phyloP scores from a whole-genome alignment of 2,113 vertebrate species.

The Sturnira hondurensis region DNA sequence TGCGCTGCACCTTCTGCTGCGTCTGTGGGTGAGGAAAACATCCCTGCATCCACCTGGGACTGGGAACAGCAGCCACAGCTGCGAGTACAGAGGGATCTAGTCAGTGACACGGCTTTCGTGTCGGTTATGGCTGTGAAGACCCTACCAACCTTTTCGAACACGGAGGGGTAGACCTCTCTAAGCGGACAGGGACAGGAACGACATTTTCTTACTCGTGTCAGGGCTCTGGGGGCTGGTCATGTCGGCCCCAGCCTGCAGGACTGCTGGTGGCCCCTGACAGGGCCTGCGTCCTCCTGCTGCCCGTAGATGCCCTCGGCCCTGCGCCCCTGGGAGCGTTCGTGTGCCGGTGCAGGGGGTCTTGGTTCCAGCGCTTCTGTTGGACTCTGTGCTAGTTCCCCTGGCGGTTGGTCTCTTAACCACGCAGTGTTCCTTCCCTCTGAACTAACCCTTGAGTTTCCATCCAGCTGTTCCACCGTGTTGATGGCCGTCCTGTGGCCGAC shows the following conservation, averaged over 20 bases:
- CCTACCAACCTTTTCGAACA: not conserved
- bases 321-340: fast-evolving
- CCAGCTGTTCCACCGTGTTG: fast-evolving
- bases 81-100: too few species aligned
- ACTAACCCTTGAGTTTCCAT: not conserved
- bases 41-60: not conserved
- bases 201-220: fast-evolving
- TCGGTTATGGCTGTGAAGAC: not conserved
- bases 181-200: fast-evolving
- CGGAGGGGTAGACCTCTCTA: not conserved
- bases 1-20: too few species aligned
- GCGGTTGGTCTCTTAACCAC: not conserved
- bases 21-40: not conserved
- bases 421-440: fast-evolving
- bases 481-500: not conserved
- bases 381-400: too few species aligned
- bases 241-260: fast-evolving
- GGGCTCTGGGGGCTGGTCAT: fast-evolving
- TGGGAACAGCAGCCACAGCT: not conserved
- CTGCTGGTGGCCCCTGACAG: fast-evolving
- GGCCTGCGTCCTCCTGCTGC: fast-evolving
- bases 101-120: not conserved
- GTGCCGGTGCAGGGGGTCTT: too few species aligned
- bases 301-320: not conserved
- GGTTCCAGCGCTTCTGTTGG: fast-evolving